These are phyloP conservation scores for Orthonyx spaldingii DNA, from an alignment of 2,113 vertebrate species.

Conservation along the genomic window DNA sequence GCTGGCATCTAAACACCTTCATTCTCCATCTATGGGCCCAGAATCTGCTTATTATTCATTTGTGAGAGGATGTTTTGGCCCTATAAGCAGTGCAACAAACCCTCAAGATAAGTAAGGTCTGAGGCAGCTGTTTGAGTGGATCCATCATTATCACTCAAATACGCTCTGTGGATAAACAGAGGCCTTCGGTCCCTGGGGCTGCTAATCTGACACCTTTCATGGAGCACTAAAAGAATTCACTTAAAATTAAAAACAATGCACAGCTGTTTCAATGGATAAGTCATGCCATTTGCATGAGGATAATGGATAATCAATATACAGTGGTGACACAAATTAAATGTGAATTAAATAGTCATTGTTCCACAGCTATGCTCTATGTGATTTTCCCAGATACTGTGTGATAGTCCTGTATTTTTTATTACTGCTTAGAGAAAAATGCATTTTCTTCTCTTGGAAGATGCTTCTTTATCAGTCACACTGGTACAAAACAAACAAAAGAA, in stretches of 20 bases:
- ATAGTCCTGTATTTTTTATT: background rate
- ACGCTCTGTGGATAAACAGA: conserved; percentile 20
- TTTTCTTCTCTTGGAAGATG: background rate
- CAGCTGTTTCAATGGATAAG: conserved; percentile 59
- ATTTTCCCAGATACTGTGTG: background rate
- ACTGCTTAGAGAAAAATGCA: background rate
- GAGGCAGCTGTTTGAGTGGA: conserved; percentile 40
- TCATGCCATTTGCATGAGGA: conserved; percentile 55
- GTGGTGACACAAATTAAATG: conserved; percentile 56
- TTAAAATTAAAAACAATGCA: conserved; percentile 64
- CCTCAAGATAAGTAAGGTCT: background rate
- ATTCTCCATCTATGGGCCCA: background rate
- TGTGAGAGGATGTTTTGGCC: background rate
- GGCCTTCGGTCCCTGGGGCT: conserved; percentile 21
- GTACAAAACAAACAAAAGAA: background rate
- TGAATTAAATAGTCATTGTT: conserved; percentile 54
- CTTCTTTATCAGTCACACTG: background rate
- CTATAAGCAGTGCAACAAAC: background rate
- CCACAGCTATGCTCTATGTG: background rate
- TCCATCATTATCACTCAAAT: conserved; percentile 14
- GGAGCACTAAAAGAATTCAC: conserved; percentile 46
- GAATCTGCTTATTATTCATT: background rate
- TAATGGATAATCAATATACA: conserved; percentile 61
- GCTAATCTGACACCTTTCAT: conserved; percentile 62
- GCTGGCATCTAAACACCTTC: background rate